Evolutionary conservation across 2,113 vertebrate genomes (phyloP), one percentile per base, ranked within the genome.

Genomic region (Rhinolophus ferrumequinum): DNA sequence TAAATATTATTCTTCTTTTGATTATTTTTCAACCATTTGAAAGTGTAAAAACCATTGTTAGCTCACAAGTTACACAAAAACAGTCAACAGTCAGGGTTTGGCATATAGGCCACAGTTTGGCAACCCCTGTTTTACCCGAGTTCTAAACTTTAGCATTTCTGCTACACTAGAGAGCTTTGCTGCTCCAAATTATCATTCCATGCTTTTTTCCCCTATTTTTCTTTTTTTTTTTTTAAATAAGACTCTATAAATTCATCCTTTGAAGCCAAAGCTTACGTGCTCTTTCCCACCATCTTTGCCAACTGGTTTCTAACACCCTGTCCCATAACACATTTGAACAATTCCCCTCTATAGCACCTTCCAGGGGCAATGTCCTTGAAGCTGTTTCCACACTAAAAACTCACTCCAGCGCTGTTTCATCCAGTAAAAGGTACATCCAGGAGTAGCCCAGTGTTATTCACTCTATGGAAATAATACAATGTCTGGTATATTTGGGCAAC

Each of bases 1-100:
- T 69, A 91, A 91, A 82, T 81, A 82, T 67, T 90, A 75, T 77
- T 93, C 82, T 88, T 90, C 38, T 87, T 79, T 72, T 90, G 9
- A 84, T 94, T 94, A 89, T 77, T 72, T 95, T 95, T 96, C 38
- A 96, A 62, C 41, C 60, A 90, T 33, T 72, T 75, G 67, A 95
- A 94, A 94, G 77, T 67, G 30, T n/a, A 69, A 81, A 96, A 96
- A 72, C 2, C 24, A 93, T 87, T 86, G 88, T 92, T n/a, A 70
- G 62, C 44, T 92, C n/a, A 6, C 19, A 82, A 93, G 82, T 52
- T 24, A 24, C 60, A 60, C 5, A 73, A 77, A 95, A 91, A 67
- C 24, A 72, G 52, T 56, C 47, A 19, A 35, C 14, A 58, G 79
- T 24, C 64, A 89, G 56, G 28, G 64, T 77, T 52, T 52, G 83